phyloP scores from a whole-genome alignment of 2,797 vertebrate genomes.

The Poeciliopsis presidionis region DNA sequence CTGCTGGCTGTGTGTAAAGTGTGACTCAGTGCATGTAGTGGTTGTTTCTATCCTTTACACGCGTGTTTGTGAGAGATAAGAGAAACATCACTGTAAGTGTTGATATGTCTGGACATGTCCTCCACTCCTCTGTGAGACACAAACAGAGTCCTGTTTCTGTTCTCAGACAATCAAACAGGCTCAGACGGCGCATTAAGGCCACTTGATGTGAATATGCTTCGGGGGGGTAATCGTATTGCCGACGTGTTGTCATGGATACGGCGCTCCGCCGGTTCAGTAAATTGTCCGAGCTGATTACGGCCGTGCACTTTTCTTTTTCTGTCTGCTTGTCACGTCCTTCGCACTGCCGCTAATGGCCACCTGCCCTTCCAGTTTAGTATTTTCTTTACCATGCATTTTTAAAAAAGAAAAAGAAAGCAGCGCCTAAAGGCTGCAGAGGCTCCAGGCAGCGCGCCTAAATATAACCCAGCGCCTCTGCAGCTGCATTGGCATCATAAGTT shows the following conservation, averaged over 20 bases:
- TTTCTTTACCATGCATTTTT: slow-evolving; percentile 66
- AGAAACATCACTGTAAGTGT: slow-evolving; percentile 47
- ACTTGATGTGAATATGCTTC: slow-evolving; percentile 67
- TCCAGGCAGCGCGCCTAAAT: slow-evolving; percentile 63
- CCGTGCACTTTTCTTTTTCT: slow-evolving; percentile 37
- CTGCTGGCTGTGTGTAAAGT: slow-evolving; percentile 47
- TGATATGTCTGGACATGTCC: slow-evolving; percentile 69
- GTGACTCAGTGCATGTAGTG: slow-evolving; percentile 63
- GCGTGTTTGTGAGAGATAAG: slow-evolving; percentile 47
- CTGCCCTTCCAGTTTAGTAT: slow-evolving; percentile 57
- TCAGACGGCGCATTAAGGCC: slow-evolving; percentile 65
- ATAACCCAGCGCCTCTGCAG: slow-evolving; percentile 66
- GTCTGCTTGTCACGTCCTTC: slow-evolving; percentile 47
- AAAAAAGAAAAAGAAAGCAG: slow-evolving; percentile 28
- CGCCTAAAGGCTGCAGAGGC: slow-evolving; percentile 42
- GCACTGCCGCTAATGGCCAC: slow-evolving; percentile 51
- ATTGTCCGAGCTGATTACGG: slow-evolving; percentile 64
- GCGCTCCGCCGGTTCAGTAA: slow-evolving; percentile 59
- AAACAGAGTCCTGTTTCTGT: slow-evolving; percentile 22
- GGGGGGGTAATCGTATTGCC: slow-evolving; percentile 64
- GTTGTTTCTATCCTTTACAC: slow-evolving; percentile 35
- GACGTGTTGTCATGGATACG: slow-evolving; percentile 78
- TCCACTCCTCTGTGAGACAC: slow-evolving; percentile 16
- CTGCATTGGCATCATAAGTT: slow-evolving; percentile 69
- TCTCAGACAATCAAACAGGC: slow-evolving; percentile 63